Conservation (phyloP, 2,888 invertebrate genomes). For the Volucella inanis region DNA sequence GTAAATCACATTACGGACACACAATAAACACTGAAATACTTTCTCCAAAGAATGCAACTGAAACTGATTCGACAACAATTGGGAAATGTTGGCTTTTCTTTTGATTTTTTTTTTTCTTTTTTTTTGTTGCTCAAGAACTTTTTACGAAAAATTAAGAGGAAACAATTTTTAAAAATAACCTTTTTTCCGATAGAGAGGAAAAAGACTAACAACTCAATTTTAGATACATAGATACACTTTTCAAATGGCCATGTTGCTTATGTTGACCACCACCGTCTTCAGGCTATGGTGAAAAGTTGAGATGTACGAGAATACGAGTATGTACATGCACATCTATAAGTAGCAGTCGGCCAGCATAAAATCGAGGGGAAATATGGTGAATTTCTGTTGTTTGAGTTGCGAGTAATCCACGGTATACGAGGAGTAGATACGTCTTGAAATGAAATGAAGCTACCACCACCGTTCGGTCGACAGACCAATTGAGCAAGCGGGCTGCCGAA, state of each 20-base stretch:
- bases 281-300: constrained; percentile 49
- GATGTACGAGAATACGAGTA: constrained; percentile 15
- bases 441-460: not conserved
- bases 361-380: constrained; percentile 66
- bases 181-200: constrained; percentile 53
- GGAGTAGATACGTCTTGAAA: constrained; percentile 2
- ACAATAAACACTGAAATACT: constrained; percentile 27
- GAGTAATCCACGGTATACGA: constrained; percentile 48
- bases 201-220: constrained; percentile 54
- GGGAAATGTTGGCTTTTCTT: constrained; percentile 27
- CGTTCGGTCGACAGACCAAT: not conserved
- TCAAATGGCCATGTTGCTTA: constrained; percentile 70
- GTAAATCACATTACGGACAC: constrained; percentile 53
- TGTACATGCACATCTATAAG: no score
- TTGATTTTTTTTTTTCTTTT: not conserved
- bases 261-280: constrained; percentile 65
- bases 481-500: not conserved
- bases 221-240: constrained; percentile 69
- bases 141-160: constrained; percentile 4
- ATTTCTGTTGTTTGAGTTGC: constrained; percentile 40
- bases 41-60: constrained; percentile 61
- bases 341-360: constrained; percentile 34
- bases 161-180: constrained; percentile 63
- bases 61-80: constrained; percentile 38
- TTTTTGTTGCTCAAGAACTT: not conserved